phyloP scores from a whole-genome alignment of 2,797 vertebrate genomes.

The Cynopterus sphinx region DNA sequence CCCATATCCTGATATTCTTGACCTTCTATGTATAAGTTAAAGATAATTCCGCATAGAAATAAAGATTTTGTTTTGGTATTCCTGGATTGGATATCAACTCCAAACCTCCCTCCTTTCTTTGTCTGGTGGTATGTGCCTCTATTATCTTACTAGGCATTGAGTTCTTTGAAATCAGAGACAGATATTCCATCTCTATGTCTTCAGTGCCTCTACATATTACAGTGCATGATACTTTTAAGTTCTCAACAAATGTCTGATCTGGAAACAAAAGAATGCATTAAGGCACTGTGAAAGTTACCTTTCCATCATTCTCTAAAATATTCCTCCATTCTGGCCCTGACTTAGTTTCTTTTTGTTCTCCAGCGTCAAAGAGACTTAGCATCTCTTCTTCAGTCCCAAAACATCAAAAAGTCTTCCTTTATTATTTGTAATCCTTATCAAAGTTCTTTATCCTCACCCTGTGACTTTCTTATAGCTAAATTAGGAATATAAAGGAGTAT shows the following conservation, averaged over 20 bases:
- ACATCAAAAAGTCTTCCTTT: neutral
- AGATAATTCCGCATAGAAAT: neutral
- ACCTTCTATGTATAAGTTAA: neutral
- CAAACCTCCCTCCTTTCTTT: neutral
- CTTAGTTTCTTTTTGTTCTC: neutral
- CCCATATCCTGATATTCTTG: neutral
- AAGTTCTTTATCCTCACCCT: neutral
- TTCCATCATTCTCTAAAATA: neutral
- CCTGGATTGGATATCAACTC: neutral
- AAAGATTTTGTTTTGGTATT: neutral
- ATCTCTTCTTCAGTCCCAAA: neutral
- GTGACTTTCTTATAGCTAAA: neutral
- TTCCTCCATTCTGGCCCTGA: neutral
- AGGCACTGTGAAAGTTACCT: neutral
- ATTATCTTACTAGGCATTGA: neutral
- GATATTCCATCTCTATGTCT: neutral
- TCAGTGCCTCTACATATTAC: neutral
- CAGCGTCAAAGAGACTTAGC: neutral
- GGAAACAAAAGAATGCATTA: neutral
- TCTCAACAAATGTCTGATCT: slow-evolving; percentile 23
- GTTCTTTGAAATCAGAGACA: slow-evolving; percentile 7
- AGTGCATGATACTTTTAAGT: neutral
- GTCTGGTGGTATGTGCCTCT: neutral
- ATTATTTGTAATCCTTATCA: neutral
- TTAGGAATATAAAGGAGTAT: neutral